Conservation (phyloP, 2,113 vertebrate genomes). For the Podarcis cretensis region DNA sequence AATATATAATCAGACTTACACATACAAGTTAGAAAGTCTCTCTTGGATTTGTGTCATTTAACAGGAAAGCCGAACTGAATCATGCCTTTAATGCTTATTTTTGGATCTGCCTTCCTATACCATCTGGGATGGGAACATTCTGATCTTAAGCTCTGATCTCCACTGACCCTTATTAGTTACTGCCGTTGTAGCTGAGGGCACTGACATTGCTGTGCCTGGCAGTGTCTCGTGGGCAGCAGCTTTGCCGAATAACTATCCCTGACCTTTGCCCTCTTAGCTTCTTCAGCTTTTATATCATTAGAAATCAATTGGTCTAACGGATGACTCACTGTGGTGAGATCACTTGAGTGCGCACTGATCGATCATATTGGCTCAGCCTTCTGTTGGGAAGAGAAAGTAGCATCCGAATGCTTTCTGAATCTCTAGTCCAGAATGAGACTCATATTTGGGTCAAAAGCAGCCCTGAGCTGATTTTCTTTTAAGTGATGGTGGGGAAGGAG, state of each 20-base stretch:
- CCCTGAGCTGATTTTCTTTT: no score
- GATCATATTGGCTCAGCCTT: neutral
- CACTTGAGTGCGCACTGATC: neutral
- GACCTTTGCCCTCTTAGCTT: neutral
- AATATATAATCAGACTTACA: constrained; percentile 18
- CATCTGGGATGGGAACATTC: neutral
- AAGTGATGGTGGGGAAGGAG: neutral
- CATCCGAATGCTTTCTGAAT: neutral
- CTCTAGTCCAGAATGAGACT: neutral
- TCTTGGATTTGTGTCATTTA: constrained; percentile 42
- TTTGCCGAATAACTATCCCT: neutral
- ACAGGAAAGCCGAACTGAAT: constrained; percentile 48
- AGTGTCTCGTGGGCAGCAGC: fast-evolving
- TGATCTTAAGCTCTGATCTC: constrained; percentile 40
- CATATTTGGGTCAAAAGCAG: neutral
- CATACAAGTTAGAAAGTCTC: constrained; percentile 23
- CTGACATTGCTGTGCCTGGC: neutral
- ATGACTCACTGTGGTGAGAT: neutral
- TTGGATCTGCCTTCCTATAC: constrained; percentile 31
- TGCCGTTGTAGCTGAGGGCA: neutral
- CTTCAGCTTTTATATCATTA: neutral
- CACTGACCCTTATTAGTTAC: constrained; percentile 3
- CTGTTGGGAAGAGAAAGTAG: neutral
- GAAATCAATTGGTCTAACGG: neutral
- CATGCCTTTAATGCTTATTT: constrained; percentile 51